Evolutionary conservation across 2,888 invertebrate genomes (phyloP).

Genomic region (Onchidella celtica): DNA sequence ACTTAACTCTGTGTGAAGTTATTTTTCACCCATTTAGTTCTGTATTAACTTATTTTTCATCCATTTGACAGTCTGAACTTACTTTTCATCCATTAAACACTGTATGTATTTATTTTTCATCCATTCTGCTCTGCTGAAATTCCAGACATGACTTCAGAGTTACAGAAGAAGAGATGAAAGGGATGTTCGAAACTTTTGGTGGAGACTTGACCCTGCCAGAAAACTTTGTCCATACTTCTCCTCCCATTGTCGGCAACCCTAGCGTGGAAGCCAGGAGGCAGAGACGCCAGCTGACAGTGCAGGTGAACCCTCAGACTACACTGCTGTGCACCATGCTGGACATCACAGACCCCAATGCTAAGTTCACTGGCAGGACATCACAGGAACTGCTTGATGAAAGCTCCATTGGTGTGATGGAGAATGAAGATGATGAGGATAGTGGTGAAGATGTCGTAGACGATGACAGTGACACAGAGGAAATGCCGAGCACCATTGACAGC

Average conservation of each 20-base stretch:
- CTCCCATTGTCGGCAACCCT: conserved; percentile 81
- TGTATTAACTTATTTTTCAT: too few relatives aligned
- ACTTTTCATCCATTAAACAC: too few relatives aligned
- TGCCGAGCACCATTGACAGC: conserved; percentile 52
- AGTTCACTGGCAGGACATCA: conserved; percentile 66
- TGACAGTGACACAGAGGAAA: conserved; percentile 1
- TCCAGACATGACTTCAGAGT: conserved; percentile 88
- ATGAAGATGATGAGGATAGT: neutral
- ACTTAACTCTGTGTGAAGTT: too few relatives aligned
- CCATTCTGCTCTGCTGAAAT: too few relatives aligned
- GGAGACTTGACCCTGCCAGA: conserved; percentile 87
- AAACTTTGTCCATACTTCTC: conserved; percentile 89
- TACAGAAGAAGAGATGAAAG: conserved; percentile 87
- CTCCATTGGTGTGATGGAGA: neutral
- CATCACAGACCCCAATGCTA: conserved; percentile 88
- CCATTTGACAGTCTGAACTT: too few relatives aligned
- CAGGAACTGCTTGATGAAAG: conserved; percentile 37
- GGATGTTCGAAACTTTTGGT: conserved; percentile 85
- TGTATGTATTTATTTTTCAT: too few relatives aligned
- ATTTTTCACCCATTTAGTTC: too few relatives aligned
- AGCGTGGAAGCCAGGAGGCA: conserved; percentile 45
- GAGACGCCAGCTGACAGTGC: conserved; percentile 47
- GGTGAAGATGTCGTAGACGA: conserved; percentile 42
- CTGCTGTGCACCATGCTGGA: conserved; percentile 82
- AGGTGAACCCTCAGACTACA: conserved; percentile 82